Evolutionary conservation across 2,113 vertebrate species (phyloP).

Genomic region (Maylandia zebra): DNA sequence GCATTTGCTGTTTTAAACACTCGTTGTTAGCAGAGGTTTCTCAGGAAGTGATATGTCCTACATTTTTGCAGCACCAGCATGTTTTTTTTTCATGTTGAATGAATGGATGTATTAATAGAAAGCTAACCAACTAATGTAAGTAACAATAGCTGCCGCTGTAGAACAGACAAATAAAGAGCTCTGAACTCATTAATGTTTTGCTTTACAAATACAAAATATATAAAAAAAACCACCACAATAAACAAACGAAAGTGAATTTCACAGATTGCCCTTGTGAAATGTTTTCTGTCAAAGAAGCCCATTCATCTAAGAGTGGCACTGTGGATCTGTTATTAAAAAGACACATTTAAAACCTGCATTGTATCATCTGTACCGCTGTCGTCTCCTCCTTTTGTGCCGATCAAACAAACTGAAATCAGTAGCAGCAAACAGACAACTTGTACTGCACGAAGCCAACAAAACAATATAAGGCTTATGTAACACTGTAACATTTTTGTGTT

Average conservation of each 20-base stretch:
- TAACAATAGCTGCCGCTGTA: not conserved
- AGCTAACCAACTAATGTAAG: not conserved
- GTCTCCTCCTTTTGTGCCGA: not conserved
- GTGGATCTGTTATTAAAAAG: not conserved
- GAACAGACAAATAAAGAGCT: not conserved
- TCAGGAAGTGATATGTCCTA: conserved; percentile 37
- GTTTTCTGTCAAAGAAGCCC: not conserved
- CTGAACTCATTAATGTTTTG: not conserved
- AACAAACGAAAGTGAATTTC: not conserved
- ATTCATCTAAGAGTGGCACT: not conserved
- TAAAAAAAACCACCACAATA: not conserved
- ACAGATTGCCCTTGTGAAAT: not conserved
- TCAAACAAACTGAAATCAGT: not conserved
- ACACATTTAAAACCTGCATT: not conserved
- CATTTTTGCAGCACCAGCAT: conserved; percentile 4
- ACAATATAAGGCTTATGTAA: not conserved
- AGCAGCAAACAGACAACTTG: not conserved
- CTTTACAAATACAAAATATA: not conserved
- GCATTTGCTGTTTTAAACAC: not conserved
- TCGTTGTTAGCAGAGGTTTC: not conserved
- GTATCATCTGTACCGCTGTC: not conserved
- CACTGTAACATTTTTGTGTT: not conserved
- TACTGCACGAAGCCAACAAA: not conserved
- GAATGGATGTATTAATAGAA: conserved; percentile 42
- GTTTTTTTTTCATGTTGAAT: conserved; percentile 19